Percentiles rank a stretch among this genome's conserved stretches.
Evolutionary conservation across 2,113 vertebrate species (phyloP).

Genomic region (Mohoua ochrocephala): DNA sequence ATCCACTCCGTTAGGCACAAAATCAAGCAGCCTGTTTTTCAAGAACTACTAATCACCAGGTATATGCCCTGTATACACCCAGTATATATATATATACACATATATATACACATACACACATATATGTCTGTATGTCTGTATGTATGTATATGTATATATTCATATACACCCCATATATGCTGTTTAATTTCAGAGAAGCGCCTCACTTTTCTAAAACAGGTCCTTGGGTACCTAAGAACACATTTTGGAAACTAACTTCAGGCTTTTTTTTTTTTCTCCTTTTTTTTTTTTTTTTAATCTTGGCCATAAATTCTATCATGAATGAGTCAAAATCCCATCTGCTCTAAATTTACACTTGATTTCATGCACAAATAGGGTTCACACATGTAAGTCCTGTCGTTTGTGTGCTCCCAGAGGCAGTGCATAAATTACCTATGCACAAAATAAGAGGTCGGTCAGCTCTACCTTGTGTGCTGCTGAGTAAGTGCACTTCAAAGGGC

Average conservation of each 20-base stretch:
- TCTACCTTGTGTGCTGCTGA: neutral
- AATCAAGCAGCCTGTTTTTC: neutral
- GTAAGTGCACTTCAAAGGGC: conserved; percentile 47
- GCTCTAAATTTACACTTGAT: conserved; percentile 62
- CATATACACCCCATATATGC: rapidly evolving
- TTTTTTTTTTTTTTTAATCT: neutral
- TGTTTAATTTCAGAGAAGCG: neutral
- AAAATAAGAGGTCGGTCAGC: conserved; percentile 1
- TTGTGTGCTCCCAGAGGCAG: conserved; percentile 43
- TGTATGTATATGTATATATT: no score
- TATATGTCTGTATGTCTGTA: rapidly evolving
- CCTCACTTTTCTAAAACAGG: neutral
- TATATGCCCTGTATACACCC: neutral
- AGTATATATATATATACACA: neutral
- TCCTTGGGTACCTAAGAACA: neutral
- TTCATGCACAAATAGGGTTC: conserved; percentile 48
- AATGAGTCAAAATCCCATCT: conserved; percentile 42
- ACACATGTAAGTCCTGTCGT: conserved; percentile 42
- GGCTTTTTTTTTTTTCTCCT: rapidly evolving
- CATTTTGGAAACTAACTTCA: neutral
- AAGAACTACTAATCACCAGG: neutral
- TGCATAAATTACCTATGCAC: conserved; percentile 36
- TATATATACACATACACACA: no score
- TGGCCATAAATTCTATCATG: conserved; percentile 36
- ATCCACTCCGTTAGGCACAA: neutral